These are phyloP conservation scores for Galemys pyrenaicus DNA, from an alignment of 2,113 vertebrate genomes.

Conservation along the genomic window DNA sequence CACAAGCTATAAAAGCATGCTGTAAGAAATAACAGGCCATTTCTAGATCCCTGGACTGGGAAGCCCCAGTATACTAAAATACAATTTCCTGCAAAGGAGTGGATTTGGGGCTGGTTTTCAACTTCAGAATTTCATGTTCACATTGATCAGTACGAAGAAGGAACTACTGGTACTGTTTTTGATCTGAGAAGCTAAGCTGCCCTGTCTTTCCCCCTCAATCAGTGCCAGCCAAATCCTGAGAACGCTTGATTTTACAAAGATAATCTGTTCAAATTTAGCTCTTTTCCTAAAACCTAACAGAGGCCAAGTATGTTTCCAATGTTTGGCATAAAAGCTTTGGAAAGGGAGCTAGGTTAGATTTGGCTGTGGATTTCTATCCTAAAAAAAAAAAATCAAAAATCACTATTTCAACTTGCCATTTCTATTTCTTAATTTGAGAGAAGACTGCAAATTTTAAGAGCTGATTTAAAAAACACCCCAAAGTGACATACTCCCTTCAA, in stretches of 20 bases:
- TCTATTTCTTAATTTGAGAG: conserved; percentile 39
- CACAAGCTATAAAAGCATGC: conserved; percentile 41
- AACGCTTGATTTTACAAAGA: not conserved
- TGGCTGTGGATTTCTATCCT: not conserved
- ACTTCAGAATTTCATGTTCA: conserved; percentile 11
- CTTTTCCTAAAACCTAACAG: conserved; percentile 1
- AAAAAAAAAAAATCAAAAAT: not conserved
- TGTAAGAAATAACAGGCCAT: conserved; percentile 26
- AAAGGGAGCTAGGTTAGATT: not conserved
- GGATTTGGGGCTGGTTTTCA: not conserved
- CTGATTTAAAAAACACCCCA: not conserved
- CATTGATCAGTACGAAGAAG: not conserved
- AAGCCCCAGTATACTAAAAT: not conserved
- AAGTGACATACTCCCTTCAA: not conserved
- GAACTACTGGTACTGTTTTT: conserved; percentile 1
- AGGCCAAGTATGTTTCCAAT: not conserved
- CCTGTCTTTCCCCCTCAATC: not conserved
- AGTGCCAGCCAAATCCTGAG: not conserved
- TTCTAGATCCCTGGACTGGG: not conserved
- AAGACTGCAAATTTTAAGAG: not conserved
- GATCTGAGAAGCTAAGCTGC: not conserved
- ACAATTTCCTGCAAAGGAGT: not conserved
- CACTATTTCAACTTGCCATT: not conserved
- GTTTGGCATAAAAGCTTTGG: not conserved
- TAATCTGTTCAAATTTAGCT: not conserved